Evolutionary conservation across 2,113 vertebrate genomes (phyloP), one percentile per base, ranked within the genome.

Genomic region (Phalacrocorax pelagicus): DNA sequence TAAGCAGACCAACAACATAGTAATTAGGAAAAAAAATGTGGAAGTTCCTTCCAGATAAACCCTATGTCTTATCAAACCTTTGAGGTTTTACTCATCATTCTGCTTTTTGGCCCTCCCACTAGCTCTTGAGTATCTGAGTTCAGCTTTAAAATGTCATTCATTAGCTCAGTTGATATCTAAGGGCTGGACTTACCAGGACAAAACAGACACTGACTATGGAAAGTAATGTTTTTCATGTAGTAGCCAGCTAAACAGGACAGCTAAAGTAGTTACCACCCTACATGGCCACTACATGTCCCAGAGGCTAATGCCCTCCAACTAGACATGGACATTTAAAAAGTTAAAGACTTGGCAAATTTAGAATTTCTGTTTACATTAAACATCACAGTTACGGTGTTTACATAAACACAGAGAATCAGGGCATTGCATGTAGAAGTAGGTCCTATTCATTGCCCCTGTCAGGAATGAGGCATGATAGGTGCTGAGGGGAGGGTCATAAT

Each of bases 21-120:
- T 63, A 85, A 90, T 90, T 72, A 87, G 47, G 36, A 59, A 92
- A 92, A 92, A 51, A 84, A 92, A 87, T 11, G 29, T 4, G 13
- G 59, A 94, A 94, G 42, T 91, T 89, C 61, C 57, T 94, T 91
- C 40, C n/a, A 93, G 90, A 92, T 94, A 95, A 95, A 85, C 30
- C 5, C 26, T 57, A 9, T 42, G 29, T 34, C 57, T 87, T 92
- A 89, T 91, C 52, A 54, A 87, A 40, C 66, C 26, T 91, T 89
- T 95, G 90, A 91, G 77, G 29, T 78, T 91, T 96, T 81, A 47
- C 47, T 91, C 58, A 57, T 75, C n/a, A 4, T 67, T 71, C 42
- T 52, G 65, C 15, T 89, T 85, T 91, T 74, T 36, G 65, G 12
- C 21, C 40, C 22, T 61, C n/a, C 24, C 10, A 3, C 15, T 42